phyloP scores from a whole-genome alignment of 1,140 invertebrate species.

The Octopus sinensis region DNA sequence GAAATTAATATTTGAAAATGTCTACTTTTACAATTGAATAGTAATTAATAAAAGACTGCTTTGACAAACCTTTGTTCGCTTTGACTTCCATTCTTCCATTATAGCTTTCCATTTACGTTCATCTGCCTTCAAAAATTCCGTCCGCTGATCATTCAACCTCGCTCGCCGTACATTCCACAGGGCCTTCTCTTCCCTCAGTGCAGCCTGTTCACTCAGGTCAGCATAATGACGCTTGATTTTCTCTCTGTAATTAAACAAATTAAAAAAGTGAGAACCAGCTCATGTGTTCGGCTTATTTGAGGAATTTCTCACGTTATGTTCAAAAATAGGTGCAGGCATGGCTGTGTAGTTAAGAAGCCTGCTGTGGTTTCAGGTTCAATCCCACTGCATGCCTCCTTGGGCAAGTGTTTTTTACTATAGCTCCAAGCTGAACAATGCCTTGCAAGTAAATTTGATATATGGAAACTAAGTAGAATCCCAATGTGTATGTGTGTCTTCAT shows the following conservation, averaged over 20 bases:
- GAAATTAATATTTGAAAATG: too few relatives aligned
- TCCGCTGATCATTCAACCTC: conserved; percentile 33
- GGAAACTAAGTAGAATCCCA: too few relatives aligned
- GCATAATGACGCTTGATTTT: conserved; percentile 50
- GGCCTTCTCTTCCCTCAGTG: conserved; percentile 45
- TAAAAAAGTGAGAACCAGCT: background rate
- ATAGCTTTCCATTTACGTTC: conserved; percentile 32
- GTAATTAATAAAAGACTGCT: too few relatives aligned
- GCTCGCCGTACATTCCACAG: conserved; percentile 49
- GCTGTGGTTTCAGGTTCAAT: too few relatives aligned
- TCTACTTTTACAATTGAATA: too few relatives aligned
- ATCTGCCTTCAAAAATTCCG: conserved; percentile 34
- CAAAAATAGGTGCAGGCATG: conserved; percentile 15
- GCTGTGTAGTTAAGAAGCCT: too few relatives aligned
- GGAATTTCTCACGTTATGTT: conserved; percentile 40
- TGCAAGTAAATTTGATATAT: too few relatives aligned
- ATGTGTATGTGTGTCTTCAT: too few relatives aligned
- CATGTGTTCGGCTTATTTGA: conserved; percentile 34
- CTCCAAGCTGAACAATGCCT: too few relatives aligned
- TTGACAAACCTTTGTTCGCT: too few relatives aligned
- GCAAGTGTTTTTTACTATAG: too few relatives aligned
- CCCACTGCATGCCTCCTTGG: too few relatives aligned
- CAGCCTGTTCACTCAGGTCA: conserved; percentile 47
- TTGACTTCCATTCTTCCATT: conserved; percentile 26
- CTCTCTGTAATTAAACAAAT: conserved; percentile 35